Conservation (phyloP, 2,888 invertebrate genomes). For the Prenolepis imparis region DNA sequence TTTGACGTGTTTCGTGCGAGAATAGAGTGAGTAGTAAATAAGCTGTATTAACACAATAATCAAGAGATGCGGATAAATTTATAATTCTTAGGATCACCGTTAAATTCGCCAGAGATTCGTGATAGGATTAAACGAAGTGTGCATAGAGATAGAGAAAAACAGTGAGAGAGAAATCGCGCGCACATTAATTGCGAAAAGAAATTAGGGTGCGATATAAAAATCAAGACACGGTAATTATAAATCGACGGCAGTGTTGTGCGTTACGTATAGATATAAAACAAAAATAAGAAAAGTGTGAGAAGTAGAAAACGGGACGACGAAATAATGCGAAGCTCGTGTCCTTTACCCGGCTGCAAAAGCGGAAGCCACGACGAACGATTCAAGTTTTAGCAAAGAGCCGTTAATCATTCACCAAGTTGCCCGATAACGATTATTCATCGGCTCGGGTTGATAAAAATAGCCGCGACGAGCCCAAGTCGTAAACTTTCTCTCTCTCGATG, state of each 20-base stretch:
- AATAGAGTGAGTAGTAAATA: constrained; percentile 33
- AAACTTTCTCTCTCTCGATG: not conserved
- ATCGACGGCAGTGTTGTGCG: constrained; percentile 38
- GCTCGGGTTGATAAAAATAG: constrained; percentile 56
- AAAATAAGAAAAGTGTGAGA: constrained; percentile 52
- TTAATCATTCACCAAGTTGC: constrained; percentile 60
- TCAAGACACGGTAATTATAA: constrained; percentile 20
- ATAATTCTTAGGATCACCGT: constrained; percentile 18
- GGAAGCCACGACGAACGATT: constrained; percentile 18
- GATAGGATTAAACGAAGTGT: constrained; percentile 45
- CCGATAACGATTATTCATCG: constrained; percentile 57
- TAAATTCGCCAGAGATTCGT: constrained; percentile 14
- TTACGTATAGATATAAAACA: constrained; percentile 40
- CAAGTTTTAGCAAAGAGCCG: constrained; percentile 54
- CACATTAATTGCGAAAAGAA: constrained; percentile 54
- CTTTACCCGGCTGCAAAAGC: constrained; percentile 61
- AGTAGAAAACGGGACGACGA: constrained; percentile 68
- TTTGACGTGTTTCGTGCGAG: constrained; percentile 32
- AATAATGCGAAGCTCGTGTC: constrained; percentile 79
- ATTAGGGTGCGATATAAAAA: constrained; percentile 33
- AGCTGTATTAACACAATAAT: constrained; percentile 52
- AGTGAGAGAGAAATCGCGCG: constrained; percentile 50
- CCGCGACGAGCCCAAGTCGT: not conserved
- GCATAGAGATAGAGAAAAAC: constrained; percentile 23
- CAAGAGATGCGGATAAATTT: constrained; percentile 40